phyloP scores from a whole-genome alignment of 2,888 invertebrate species.

The Philhelius pedissequus region DNA sequence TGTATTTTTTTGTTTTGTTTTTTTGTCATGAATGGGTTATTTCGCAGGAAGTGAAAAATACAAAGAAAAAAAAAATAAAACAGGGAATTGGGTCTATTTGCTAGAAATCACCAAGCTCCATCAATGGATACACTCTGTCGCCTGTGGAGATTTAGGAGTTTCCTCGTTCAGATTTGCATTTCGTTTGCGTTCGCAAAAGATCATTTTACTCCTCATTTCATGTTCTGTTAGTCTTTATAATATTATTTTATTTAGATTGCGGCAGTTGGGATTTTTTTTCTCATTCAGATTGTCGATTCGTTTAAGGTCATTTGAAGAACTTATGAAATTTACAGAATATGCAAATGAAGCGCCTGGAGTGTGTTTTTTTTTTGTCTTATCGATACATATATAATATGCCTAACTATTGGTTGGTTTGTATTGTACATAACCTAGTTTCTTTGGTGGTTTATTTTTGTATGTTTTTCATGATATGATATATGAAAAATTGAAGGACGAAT shows the following conservation, averaged over 20 bases:
- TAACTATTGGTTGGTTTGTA: background rate
- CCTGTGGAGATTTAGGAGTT: constrained; percentile 36
- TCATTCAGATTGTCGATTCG: constrained; percentile 23
- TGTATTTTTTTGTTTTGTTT: background rate
- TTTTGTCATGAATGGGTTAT: constrained; percentile 55
- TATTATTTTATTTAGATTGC: constrained; percentile 8
- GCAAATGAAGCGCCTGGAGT: constrained; percentile 45
- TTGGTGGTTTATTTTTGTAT: background rate
- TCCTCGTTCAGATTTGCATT: constrained; percentile 59
- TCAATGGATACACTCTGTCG: constrained; percentile 51
- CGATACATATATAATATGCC: background rate
- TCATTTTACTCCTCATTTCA: constrained; percentile 21
- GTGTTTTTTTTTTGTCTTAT: background rate
- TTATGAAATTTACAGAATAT: constrained; percentile 56
- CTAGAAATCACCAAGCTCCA: constrained; percentile 50
- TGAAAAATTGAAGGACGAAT: constrained; percentile 67
- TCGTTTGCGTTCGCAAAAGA: constrained; percentile 42
- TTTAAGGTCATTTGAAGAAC: constrained; percentile 56
- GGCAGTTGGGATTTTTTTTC: constrained; percentile 1
- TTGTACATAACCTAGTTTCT: background rate
- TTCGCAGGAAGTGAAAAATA: constrained; percentile 56
- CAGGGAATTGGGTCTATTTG: constrained; percentile 60
- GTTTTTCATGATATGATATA: constrained; percentile 70
- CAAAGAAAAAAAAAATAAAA: background rate
- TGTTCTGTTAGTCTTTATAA: background rate